A percentile compares a stretch with the other conserved stretches of the same genome.
phyloP scores from a whole-genome alignment of 2,797 vertebrate genomes.

The Hypotaenidia okinawae region DNA sequence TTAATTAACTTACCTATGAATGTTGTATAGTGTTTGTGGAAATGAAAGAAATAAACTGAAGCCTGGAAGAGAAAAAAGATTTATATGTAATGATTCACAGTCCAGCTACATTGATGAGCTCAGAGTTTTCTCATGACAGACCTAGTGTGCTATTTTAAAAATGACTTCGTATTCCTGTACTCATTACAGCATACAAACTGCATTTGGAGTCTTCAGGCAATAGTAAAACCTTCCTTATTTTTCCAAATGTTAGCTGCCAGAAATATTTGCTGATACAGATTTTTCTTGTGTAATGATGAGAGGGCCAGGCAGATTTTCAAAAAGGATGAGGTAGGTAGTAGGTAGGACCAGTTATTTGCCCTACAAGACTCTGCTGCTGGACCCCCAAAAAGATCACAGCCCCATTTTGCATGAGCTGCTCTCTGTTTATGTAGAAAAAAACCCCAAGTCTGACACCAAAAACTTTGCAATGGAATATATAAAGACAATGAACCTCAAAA shows the following conservation, averaged over 20 bases:
- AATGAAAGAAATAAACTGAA: slow-evolving; percentile 68
- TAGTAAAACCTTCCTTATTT: not conserved
- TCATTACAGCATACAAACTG: not conserved
- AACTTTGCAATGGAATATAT: not conserved
- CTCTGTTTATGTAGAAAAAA: not conserved
- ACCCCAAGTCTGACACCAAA: not conserved
- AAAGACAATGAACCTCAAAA: not conserved
- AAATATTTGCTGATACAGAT: not conserved
- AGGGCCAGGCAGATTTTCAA: not conserved
- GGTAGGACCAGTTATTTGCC: not conserved
- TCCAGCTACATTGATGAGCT: not conserved
- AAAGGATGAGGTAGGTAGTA: not conserved
- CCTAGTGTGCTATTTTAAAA: not conserved
- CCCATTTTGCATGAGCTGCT: not conserved
- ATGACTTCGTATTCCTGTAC: not conserved
- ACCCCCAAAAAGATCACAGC: not conserved
- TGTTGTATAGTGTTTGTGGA: slow-evolving; percentile 70
- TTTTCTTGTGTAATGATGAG: not conserved
- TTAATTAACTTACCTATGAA: slow-evolving; percentile 60
- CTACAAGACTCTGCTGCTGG: not conserved
- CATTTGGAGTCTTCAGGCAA: not conserved
- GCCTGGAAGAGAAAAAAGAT: slow-evolving; percentile 51
- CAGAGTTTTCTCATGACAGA: slow-evolving; percentile 2
- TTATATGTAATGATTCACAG: not conserved
- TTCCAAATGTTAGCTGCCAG: not conserved